Evolutionary conservation across 1,140 invertebrate genomes (phyloP).

Genomic region (Drosophila tristis): DNA sequence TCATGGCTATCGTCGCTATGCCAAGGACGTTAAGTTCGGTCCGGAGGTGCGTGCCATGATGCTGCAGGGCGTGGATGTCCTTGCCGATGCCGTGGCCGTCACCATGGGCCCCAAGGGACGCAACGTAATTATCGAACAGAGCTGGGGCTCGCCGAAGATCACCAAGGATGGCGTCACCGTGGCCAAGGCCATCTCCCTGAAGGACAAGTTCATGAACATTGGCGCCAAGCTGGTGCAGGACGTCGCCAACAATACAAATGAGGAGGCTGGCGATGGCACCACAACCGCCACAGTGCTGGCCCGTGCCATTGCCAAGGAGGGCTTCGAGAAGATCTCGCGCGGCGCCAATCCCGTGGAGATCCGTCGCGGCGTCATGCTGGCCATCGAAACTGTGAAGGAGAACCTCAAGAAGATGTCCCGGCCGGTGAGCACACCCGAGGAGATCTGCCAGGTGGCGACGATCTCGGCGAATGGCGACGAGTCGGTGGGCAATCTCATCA

Average conservation of each 20-base stretch:
- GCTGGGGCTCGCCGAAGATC: slow-evolving; percentile 99
- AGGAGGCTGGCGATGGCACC: slow-evolving; percentile 99
- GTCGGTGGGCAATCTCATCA: slow-evolving; percentile 96
- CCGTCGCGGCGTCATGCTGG: slow-evolving; percentile 97
- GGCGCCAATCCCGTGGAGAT: slow-evolving; percentile 99
- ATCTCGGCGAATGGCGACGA: slow-evolving; percentile 99
- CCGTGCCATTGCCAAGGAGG: slow-evolving; percentile 98
- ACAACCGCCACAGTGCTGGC: slow-evolving; percentile 99
- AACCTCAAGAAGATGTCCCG: slow-evolving; percentile 96
- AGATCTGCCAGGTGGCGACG: slow-evolving; percentile 99
- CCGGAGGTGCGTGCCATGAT: slow-evolving; percentile 97
- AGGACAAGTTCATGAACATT: slow-evolving; percentile 99
- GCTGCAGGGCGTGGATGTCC: slow-evolving; percentile 98
- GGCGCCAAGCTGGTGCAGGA: slow-evolving; percentile 99
- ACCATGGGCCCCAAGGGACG: slow-evolving; percentile 99
- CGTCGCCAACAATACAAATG: slow-evolving; percentile 99
- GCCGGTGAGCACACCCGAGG: slow-evolving; percentile 97
- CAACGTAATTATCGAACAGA: slow-evolving; percentile 99
- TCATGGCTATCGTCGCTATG: slow-evolving; percentile 29
- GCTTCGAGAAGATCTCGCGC: slow-evolving; percentile 99
- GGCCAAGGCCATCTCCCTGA: slow-evolving; percentile 98
- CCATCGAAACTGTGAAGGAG: slow-evolving; percentile 95
- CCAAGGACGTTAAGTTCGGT: slow-evolving; percentile 99
- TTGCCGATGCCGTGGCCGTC: slow-evolving; percentile 99
- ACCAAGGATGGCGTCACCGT: slow-evolving; percentile 99